Conservation (phyloP, 2,113 vertebrate genomes). For the Mirounga angustirostris region DNA sequence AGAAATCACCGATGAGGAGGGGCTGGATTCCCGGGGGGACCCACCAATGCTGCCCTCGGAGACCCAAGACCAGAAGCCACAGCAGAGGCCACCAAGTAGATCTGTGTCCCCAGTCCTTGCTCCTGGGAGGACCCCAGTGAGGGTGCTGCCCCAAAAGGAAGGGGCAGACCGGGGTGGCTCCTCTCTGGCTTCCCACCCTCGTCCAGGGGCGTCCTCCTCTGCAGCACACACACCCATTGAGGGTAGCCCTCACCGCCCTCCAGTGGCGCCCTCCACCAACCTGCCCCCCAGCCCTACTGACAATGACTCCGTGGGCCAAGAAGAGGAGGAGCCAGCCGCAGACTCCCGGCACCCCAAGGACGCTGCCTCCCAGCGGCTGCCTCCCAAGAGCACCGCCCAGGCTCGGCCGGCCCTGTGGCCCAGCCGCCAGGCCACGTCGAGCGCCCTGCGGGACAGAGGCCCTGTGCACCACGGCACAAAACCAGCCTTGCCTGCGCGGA, state of each 20-base stretch:
- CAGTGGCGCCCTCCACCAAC: slow-evolving; percentile 56
- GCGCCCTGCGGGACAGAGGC: background rate
- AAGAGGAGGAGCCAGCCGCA: slow-evolving; percentile 13
- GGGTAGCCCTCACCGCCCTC: slow-evolving; percentile 48
- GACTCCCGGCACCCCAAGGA: slow-evolving; percentile 82
- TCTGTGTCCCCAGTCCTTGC: slow-evolving; percentile 89
- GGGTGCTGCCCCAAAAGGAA: slow-evolving; percentile 55
- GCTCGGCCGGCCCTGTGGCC: background rate
- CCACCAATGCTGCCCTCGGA: slow-evolving; percentile 60
- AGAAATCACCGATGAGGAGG: slow-evolving; percentile 77
- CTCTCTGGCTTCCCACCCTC: background rate
- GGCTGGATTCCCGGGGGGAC: slow-evolving; percentile 57
- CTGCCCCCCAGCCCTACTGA: slow-evolving; percentile 54
- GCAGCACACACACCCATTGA: slow-evolving; percentile 68
- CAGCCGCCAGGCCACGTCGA: slow-evolving; percentile 5
- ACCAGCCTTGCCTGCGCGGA: background rate
- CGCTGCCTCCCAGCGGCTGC: slow-evolving; percentile 57
- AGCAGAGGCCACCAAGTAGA: slow-evolving; percentile 86
- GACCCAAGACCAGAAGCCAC: slow-evolving; percentile 80
- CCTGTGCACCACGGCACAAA: accelerated
- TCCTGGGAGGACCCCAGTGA: slow-evolving; percentile 87
- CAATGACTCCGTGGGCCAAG: slow-evolving; percentile 51
- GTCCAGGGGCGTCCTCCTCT: background rate
- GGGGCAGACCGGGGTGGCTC: slow-evolving; percentile 55
- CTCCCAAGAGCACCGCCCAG: slow-evolving; percentile 71